These are phyloP conservation scores for Nymphalis polychloros DNA, from an alignment of 2,888 invertebrate genomes.

Conservation along the genomic window DNA sequence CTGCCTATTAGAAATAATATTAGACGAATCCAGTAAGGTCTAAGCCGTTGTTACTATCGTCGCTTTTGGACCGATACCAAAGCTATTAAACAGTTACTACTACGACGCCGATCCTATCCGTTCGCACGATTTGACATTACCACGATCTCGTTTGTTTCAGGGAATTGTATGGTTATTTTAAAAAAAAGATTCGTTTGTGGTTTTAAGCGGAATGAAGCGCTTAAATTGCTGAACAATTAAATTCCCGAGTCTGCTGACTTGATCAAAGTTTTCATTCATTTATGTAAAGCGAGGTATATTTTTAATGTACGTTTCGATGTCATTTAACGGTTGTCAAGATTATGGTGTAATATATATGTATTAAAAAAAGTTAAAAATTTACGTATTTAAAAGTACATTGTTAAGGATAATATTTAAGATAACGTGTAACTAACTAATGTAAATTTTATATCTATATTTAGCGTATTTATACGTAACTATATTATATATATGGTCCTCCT, in stretches of 20 bases:
- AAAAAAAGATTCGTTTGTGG: constrained; percentile 9
- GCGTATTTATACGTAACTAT: no score
- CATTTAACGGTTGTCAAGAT: neutral
- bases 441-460: no score
- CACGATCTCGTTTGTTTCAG: constrained; percentile 20
- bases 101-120: constrained; percentile 37
- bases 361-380: no score
- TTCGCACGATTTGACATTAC: constrained; percentile 35
- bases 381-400: no score
- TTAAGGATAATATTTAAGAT: no score
- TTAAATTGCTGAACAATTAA: constrained; percentile 10
- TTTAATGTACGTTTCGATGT: neutral
- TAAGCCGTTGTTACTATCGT: constrained; percentile 32
- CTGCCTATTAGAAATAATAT: constrained; percentile 2
- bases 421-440: no score
- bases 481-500: no score
- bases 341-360: no score
- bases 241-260: constrained; percentile 2
- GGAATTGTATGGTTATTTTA: neutral
- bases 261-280: neutral
- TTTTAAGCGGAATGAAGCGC: neutral
- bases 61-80: constrained; percentile 55
- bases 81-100: constrained; percentile 57
- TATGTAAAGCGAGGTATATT: neutral
- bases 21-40: constrained; percentile 24